Conservation (phyloP, 2,888 invertebrate genomes). For the Cheilosia urbana region DNA sequence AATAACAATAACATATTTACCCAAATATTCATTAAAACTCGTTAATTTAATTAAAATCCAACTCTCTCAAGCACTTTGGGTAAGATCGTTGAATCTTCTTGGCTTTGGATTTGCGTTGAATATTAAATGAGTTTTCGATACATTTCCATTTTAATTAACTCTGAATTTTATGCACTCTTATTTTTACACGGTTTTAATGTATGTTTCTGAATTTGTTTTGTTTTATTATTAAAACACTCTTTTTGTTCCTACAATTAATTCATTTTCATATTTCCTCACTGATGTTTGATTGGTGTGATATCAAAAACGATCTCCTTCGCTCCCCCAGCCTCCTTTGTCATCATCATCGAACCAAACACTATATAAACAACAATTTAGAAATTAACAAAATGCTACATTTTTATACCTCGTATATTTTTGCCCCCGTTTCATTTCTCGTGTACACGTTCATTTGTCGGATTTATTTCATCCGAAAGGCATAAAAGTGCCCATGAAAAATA, state of each 20-base stretch:
- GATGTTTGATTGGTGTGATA: conserved; percentile 18
- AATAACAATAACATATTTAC: conserved; percentile 79
- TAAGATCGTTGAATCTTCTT: not conserved
- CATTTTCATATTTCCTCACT: not conserved
- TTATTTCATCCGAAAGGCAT: conserved; percentile 59
- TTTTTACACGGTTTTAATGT: conserved; percentile 8
- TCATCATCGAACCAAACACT: not conserved
- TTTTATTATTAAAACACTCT: conserved; percentile 12
- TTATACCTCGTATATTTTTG: conserved; percentile 29
- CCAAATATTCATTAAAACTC: conserved; percentile 84
- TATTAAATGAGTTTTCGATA: conserved; percentile 25
- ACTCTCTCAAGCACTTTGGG: conserved; percentile 35
- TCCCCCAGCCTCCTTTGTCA: not conserved
- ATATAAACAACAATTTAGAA: conserved; percentile 32
- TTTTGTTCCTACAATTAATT: conserved; percentile 19
- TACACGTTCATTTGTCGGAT: conserved; percentile 37
- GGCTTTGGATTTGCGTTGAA: conserved; percentile 24
- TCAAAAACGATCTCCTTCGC: not conserved
- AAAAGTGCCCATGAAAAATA: conserved; percentile 54
- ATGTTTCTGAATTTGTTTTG: not conserved
- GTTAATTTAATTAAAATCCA: conserved; percentile 73
- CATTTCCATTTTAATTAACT: conserved; percentile 29
- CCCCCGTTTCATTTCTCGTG: not conserved
- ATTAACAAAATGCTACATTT: conserved; percentile 39
- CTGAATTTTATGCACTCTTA: conserved; percentile 2